Conservation (phyloP, 2,797 vertebrate species). For the Mus minutoides region DNA sequence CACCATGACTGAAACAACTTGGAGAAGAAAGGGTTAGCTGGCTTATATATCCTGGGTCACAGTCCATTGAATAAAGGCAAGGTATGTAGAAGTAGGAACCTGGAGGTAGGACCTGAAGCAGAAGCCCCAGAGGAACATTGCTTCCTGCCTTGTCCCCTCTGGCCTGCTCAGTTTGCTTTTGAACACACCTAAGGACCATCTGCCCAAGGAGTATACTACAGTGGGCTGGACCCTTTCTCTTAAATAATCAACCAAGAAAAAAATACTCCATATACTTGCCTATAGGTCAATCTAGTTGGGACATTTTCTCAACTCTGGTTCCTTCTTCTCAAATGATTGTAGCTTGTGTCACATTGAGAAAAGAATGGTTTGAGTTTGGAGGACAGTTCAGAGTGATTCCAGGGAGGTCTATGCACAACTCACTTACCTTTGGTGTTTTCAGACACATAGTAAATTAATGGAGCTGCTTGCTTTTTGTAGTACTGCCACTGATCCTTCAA, state of each 20-base stretch:
- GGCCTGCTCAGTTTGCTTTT: background rate
- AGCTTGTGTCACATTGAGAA: background rate
- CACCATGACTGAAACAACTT: background rate
- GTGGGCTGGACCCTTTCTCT: background rate
- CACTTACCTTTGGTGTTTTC: background rate
- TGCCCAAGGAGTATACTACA: background rate
- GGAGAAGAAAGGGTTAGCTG: background rate
- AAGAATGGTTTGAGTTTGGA: background rate
- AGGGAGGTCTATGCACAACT: background rate
- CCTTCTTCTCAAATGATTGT: background rate
- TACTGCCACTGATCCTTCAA: background rate
- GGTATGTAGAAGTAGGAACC: no score
- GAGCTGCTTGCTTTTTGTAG: background rate
- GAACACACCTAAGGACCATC: background rate
- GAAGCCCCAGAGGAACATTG: background rate
- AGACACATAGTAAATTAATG: conserved; percentile 5
- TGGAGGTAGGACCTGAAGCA: background rate
- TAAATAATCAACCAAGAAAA: background rate
- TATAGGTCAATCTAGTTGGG: no score
- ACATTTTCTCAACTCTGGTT: background rate
- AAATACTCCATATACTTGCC: background rate
- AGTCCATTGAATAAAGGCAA: background rate
- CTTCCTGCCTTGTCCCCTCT: background rate
- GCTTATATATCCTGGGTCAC: background rate
- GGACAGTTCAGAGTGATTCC: background rate